phyloP scores from a whole-genome alignment of 2,113 vertebrate species.

The Seriola quinqueradiata region DNA sequence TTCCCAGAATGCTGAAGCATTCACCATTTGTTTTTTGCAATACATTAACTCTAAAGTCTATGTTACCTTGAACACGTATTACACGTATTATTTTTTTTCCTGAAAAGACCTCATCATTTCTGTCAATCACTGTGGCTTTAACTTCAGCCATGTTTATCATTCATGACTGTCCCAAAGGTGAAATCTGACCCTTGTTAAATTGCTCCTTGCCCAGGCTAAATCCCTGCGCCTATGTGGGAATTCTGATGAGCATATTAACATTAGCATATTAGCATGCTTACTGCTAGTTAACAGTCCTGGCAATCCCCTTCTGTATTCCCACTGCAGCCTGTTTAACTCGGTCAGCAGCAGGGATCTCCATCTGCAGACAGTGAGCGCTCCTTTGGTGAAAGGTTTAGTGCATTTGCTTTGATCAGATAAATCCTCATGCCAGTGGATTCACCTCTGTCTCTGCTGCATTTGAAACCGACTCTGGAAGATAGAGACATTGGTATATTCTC shows the following conservation, averaged over 20 bases:
- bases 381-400: conserved; percentile 49
- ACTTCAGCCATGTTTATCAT: conserved; percentile 37
- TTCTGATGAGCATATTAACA: conserved; percentile 70
- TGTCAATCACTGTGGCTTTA: conserved; percentile 35
- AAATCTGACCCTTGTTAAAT: conserved; percentile 65
- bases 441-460: conserved; percentile 31
- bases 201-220: conserved; percentile 61
- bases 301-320: conserved; percentile 29
- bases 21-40: background rate
- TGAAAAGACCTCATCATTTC: conserved; percentile 16
- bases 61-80: background rate
- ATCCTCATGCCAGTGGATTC: conserved; percentile 53
- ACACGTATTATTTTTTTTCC: background rate
- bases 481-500: background rate
- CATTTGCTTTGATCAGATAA: conserved; percentile 73
- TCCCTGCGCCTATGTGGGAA: conserved; percentile 38
- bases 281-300: conserved; percentile 49
- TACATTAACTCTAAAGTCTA: background rate
- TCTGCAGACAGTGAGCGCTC: conserved; percentile 52
- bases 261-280: conserved; percentile 72
- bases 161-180: conserved; percentile 49
- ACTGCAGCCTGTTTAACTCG: conserved; percentile 60
- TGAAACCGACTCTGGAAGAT: conserved; percentile 14
- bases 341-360: conserved; percentile 66
- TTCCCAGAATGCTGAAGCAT: background rate